Evolutionary conservation across 2,888 invertebrate genomes (phyloP).

Genomic region (Gastrophysa polygoni): DNA sequence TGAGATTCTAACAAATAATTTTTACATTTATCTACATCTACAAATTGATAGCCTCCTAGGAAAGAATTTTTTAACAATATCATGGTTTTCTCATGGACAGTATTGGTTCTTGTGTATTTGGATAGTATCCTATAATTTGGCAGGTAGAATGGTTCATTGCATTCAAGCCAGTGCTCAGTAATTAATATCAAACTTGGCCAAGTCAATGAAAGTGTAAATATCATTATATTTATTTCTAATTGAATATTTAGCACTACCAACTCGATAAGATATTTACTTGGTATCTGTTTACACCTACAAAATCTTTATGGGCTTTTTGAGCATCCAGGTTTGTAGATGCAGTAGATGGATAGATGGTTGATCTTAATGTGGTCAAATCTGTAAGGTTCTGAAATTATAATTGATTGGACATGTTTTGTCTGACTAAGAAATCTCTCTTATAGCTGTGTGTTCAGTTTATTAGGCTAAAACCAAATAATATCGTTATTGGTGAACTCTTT

Average conservation of each 20-base stretch:
- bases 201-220: background rate
- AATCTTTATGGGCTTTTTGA: background rate
- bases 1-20: too few species aligned
- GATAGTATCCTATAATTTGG: background rate
- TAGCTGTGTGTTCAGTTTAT: constrained; percentile 2
- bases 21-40: background rate
- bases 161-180: constrained; percentile 3
- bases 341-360: background rate
- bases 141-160: background rate
- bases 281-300: background rate
- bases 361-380: background rate
- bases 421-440: constrained; percentile 1
- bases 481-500: background rate
- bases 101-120: background rate
- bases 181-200: background rate
- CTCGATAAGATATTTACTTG: background rate
- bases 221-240: background rate
- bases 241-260: background rate
- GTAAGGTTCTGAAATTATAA: background rate
- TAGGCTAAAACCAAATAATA: background rate
- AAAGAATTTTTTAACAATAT: constrained; percentile 2
- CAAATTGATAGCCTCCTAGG: too few species aligned
- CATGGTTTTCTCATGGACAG: background rate
- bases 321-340: background rate
- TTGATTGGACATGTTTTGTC: background rate